Evolutionary conservation across 1,140 invertebrate species (phyloP), one percentile per base, ranked within the genome.

Genomic region (Sweltsa coloradensis): DNA sequence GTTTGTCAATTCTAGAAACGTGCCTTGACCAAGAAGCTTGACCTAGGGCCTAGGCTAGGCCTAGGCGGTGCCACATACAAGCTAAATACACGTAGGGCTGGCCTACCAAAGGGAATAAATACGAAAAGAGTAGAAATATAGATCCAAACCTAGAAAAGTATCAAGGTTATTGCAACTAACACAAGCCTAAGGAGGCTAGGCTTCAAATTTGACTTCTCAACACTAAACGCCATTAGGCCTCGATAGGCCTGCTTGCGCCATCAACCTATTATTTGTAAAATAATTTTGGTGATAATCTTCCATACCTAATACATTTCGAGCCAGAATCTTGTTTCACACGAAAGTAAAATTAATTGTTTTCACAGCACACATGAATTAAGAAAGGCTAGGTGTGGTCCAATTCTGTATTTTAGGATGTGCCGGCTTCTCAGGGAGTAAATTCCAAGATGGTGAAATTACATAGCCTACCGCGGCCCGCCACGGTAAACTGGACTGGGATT

Each of bases 381-480:
- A 19, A 5, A 37, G 23, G 23, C 23, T 37, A 5, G 23, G 16
- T 37, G 4, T 37, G 36, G n/a, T 37, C 18, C 5, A 37, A 37
- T 50, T 39, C 26, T 42, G 41, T 44, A 50, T 54, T 53, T 53
- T 51, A 51, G 52, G 51, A 55, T 54, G 46, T 61, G 53, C 60
- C 62, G 62, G 62, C 62, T 63, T 64, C 58, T 57, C 53, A 56
- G 57, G 53, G 57, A 63, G 49, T 55, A 55, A 58, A 57, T 63
- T 61, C 56, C 63, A 65, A 66, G 60, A 65, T 65, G 63, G 64
- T 63, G n/a, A 61, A 61, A 40, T 55, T 57, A 63, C 60, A 63
- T n/a, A n/a, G n/a, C n/a, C n/a, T n/a, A n/a, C n/a, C n/a, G n/a
- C n/a, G n/a, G 63, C 58, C 61, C 63, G 62, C 63, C 63, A 60